phyloP scores from a whole-genome alignment of 2,888 invertebrate species.

The Galeopsomyia nigrocyanea region DNA sequence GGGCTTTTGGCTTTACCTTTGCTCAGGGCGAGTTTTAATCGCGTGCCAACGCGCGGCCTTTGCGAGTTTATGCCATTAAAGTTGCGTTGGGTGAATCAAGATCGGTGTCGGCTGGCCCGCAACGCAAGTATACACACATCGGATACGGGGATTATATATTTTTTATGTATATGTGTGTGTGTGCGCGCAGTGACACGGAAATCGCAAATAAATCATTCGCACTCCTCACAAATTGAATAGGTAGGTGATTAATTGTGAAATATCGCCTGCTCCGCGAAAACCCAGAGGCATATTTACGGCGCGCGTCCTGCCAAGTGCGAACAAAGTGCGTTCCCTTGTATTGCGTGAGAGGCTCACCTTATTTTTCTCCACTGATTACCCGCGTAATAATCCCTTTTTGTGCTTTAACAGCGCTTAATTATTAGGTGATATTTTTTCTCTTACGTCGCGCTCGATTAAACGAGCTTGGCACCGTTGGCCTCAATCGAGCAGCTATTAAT shows the following conservation, averaged over 20 bases:
- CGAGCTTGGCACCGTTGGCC: too few species aligned
- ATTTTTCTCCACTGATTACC: too few species aligned
- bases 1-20: neutral
- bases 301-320: too few species aligned
- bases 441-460: neutral
- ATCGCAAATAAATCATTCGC: slow-evolving; percentile 39
- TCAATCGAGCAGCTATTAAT: too few species aligned
- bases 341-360: too few species aligned
- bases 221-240: slow-evolving; percentile 39
- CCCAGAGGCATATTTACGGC: slow-evolving; percentile 1
- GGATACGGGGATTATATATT: neutral
- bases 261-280: slow-evolving; percentile 3
- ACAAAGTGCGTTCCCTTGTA: too few species aligned
- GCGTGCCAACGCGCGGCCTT: neutral
- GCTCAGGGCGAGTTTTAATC: slow-evolving; percentile 2
- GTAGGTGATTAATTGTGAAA: slow-evolving; percentile 32
- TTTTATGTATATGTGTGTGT: neutral
- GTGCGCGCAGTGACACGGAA: slow-evolving; percentile 22
- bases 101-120: slow-evolving; percentile 19
- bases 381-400: slow-evolving; percentile 6
- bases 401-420: neutral
- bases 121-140: neutral
- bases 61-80: slow-evolving; percentile 16
- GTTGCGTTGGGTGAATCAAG: slow-evolving; percentile 18
- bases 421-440: neutral